Percentiles rank a stretch among this genome's conserved stretches.
phyloP scores from a whole-genome alignment of 1,140 invertebrate genomes.

The Centruroides vittatus region DNA sequence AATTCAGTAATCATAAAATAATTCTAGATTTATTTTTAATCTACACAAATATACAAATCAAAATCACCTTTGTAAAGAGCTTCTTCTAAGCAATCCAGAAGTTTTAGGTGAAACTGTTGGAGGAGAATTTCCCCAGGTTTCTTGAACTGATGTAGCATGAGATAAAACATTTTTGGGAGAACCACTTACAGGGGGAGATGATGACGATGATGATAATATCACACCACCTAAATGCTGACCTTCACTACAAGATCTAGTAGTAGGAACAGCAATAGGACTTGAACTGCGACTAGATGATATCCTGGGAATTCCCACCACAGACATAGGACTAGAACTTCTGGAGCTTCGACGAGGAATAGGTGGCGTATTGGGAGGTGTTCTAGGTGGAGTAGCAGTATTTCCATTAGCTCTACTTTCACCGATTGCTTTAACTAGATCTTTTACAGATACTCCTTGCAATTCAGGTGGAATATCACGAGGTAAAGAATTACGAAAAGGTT shows the following conservation, averaged over 20 bases:
- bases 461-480: conserved; percentile 40
- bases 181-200: background rate
- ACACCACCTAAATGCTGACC: background rate
- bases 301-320: conserved; percentile 15
- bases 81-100: conserved; percentile 10
- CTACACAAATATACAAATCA: too few relatives aligned
- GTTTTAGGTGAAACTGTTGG: conserved; percentile 12
- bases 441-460: conserved; percentile 56
- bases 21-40: too few relatives aligned
- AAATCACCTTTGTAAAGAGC: conserved; percentile 11
- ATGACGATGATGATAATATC: background rate
- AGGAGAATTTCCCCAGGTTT: background rate
- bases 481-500: conserved; percentile 20
- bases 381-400: conserved; percentile 53
- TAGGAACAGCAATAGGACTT: conserved; percentile 11
- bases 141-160: conserved; percentile 1
- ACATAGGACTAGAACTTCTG: conserved; percentile 45
- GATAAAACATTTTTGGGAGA: conserved; percentile 5
- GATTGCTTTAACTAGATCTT: conserved; percentile 62
- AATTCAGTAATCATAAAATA: too few relatives aligned
- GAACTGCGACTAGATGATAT: conserved; percentile 10
- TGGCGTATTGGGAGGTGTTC: conserved; percentile 45
- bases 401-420: conserved; percentile 60
- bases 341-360: conserved; percentile 28
- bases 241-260: conserved; percentile 7